Evolutionary conservation across 2,797 vertebrate genomes (phyloP).

Genomic region (Hyperoplus lanceolatus): DNA sequence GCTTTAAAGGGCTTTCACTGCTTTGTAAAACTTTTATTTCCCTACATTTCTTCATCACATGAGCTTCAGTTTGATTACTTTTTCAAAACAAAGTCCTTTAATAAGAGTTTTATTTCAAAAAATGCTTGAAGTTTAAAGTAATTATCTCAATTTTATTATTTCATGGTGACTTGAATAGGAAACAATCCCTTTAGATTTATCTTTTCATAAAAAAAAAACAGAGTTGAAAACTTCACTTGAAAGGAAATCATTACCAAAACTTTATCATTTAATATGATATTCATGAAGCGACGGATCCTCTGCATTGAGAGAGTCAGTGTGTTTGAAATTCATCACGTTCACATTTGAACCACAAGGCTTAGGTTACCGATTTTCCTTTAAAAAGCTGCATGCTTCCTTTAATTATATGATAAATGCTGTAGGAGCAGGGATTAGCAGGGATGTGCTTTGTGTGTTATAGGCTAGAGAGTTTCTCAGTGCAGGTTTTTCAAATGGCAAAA

Average conservation of each 20-base stretch:
- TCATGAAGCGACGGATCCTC: conserved; percentile 26
- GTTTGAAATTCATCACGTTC: conserved; percentile 21
- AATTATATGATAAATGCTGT: conserved; percentile 40
- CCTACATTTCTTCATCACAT: background rate
- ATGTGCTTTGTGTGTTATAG: conserved; percentile 8
- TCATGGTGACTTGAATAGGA: conserved; percentile 13
- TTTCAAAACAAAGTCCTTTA: conserved; percentile 34
- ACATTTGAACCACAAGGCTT: background rate
- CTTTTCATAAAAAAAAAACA: conserved; percentile 35
- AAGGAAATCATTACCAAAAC: conserved; percentile 38
- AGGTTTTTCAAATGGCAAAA: background rate
- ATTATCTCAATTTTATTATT: conserved; percentile 10
- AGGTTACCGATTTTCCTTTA: conserved; percentile 22
- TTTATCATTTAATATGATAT: conserved; percentile 49
- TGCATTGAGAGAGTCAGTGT: conserved; percentile 4
- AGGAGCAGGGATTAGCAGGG: conserved; percentile 27
- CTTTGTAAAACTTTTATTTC: too few relatives aligned
- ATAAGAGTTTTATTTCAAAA: conserved; percentile 42
- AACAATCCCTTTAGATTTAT: conserved; percentile 44
- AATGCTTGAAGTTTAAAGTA: conserved; percentile 18
- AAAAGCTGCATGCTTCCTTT: conserved; percentile 21
- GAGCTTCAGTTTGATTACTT: conserved; percentile 3
- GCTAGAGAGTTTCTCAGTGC: conserved; percentile 9
- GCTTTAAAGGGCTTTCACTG: too few relatives aligned
- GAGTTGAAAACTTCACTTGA: conserved; percentile 29